A percentile compares a stretch with the other conserved stretches of the same genome.
Evolutionary conservation across 2,113 vertebrate species (phyloP).

Genomic region (Gobius niger): DNA sequence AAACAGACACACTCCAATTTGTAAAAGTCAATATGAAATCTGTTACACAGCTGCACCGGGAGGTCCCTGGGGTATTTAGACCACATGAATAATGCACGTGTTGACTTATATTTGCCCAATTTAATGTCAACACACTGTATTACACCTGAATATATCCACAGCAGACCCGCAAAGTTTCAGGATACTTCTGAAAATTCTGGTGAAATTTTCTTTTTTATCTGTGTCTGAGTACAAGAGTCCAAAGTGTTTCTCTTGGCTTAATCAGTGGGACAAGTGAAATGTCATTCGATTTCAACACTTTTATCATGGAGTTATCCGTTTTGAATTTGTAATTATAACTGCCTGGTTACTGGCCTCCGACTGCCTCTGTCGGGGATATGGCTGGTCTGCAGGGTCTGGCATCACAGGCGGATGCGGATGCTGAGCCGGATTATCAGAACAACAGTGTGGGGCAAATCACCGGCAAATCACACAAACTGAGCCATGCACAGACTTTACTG

Average conservation of each 20-base stretch:
- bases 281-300: too few species aligned
- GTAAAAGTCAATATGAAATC: constrained; percentile 61
- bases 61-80: background rate
- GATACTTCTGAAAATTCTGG: too few species aligned
- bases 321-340: too few species aligned
- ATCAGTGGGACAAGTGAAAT: background rate
- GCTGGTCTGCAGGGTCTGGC: background rate
- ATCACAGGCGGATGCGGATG: background rate
- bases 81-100: background rate
- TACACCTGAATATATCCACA: background rate
- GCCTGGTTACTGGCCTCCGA: too few species aligned
- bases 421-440: background rate
- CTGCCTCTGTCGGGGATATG: too few species aligned
- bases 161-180: background rate
- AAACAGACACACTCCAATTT: constrained; percentile 44
- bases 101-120: background rate
- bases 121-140: background rate
- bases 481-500: background rate
- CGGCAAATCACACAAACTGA: background rate
- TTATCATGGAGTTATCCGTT: too few species aligned
- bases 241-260: background rate
- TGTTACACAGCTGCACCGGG: constrained; percentile 12
- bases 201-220: too few species aligned
- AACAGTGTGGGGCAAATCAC: background rate
- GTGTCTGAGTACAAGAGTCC: background rate